A percentile compares a stretch with the other conserved stretches of the same genome.
phyloP scores from a whole-genome alignment of 92 coral and sea anemone species.

The Nematostella vectensis region DNA sequence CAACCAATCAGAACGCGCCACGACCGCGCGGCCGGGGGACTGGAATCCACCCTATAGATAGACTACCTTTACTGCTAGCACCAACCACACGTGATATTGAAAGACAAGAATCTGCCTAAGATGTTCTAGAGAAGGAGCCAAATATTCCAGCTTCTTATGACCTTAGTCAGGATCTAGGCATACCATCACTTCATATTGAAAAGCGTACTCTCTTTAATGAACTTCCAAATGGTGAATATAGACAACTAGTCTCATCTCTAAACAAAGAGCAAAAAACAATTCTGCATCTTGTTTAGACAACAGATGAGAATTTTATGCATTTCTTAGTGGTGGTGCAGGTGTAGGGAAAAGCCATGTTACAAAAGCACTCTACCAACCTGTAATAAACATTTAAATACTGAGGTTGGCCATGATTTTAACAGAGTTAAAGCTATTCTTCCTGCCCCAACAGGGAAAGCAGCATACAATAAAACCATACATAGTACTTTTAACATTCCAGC shows the following conservation, averaged over 20 bases:
- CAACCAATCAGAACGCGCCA: no score
- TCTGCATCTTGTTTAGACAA: slow-evolving; percentile 46
- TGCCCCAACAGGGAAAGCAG: slow-evolving; percentile 45
- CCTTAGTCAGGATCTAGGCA: slow-evolving; percentile 43
- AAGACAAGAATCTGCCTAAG: no score
- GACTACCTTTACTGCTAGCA: no score
- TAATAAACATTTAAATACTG: slow-evolving; percentile 50
- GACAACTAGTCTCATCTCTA: slow-evolving; percentile 34
- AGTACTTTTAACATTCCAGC: slow-evolving; percentile 47
- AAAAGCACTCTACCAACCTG: slow-evolving; percentile 63
- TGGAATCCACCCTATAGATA: no score
- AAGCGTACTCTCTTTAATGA: slow-evolving; percentile 54
- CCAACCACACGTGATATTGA: no score
- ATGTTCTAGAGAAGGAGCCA: no score
- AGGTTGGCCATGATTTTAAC: slow-evolving; percentile 43
- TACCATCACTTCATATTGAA: slow-evolving; percentile 34
- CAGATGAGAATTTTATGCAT: slow-evolving; percentile 50
- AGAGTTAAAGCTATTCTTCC: slow-evolving; percentile 36
- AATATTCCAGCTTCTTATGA: no score
- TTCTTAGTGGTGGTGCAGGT: slow-evolving; percentile 64
- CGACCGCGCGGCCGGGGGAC: no score
- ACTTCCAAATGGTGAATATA: slow-evolving; percentile 55
- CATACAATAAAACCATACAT: slow-evolving; percentile 46
- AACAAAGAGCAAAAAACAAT: slow-evolving; percentile 44
- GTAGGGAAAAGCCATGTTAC: slow-evolving; percentile 69